Evolutionary conservation across 1,140 invertebrate species (phyloP).

Genomic region (Drosophila kohkoa): DNA sequence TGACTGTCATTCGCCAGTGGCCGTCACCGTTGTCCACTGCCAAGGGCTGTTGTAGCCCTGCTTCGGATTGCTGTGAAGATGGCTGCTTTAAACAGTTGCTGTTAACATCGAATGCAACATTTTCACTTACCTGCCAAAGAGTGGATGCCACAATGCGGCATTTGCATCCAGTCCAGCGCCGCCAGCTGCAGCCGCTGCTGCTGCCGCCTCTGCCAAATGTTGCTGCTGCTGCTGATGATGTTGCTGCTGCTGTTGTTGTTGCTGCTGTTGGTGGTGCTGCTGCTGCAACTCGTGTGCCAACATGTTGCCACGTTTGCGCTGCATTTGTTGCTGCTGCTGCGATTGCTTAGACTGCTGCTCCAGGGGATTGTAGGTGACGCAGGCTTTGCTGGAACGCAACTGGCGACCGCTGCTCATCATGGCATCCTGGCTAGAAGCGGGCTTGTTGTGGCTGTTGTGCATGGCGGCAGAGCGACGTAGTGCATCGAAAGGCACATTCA

Average conservation of each 20-base stretch:
- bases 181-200: conserved; percentile 41
- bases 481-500: conserved; percentile 70
- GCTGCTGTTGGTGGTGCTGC: conserved; percentile 62
- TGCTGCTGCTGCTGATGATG: conserved; percentile 54
- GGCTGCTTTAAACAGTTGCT: neutral
- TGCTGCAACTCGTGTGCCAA: conserved; percentile 56
- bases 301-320: conserved; percentile 60
- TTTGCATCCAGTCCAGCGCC: conserved; percentile 85
- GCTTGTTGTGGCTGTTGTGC: conserved; percentile 42
- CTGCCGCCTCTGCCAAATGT: conserved; percentile 53
- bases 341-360: conserved; percentile 59
- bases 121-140: conserved; percentile 88
- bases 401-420: conserved; percentile 47
- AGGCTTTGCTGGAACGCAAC: conserved; percentile 69
- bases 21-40: conserved; percentile 86
- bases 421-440: conserved; percentile 20
- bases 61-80: conserved; percentile 84
- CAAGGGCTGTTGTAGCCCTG: conserved; percentile 85
- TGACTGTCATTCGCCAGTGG: conserved; percentile 86
- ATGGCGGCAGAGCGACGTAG: conserved; percentile 50
- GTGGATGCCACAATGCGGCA: conserved; percentile 89
- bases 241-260: conserved; percentile 34
- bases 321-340: conserved; percentile 39
- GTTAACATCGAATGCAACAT: neutral
- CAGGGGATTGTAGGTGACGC: conserved; percentile 66